Base-by-base conservation (phyloP, 2,888 invertebrate species). In the Protophormia terraenovae region DNA sequence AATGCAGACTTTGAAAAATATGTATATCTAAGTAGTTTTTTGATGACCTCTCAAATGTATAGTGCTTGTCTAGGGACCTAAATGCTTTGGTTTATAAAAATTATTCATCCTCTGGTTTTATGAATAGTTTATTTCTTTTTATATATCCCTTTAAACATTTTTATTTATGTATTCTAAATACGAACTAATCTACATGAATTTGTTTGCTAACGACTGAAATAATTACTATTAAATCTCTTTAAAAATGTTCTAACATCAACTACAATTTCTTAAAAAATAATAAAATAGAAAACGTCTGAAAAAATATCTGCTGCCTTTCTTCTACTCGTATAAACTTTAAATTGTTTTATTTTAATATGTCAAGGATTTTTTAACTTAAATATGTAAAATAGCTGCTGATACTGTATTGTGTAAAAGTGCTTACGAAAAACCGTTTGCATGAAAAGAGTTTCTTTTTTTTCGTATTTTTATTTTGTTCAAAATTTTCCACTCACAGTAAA, bases 341-440 rank as follows among this genome's bases (percentile, higher is more conserved):
- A 67, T 38, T 38, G n/a, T 72, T 58, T 41, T 32, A 27, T 78
- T 71, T 69, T 67, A 55, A 79, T 24, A 58, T 79, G 75, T 75
- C 83, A 84, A 79, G 79, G 83, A 71, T 64, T 75, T 79, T n/a
- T 45, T 64, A 41, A 66, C 3, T 55, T 64, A 73, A 77, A 83
- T 58, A 62, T 69, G 53, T 38, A 75, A 75, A 83, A 50, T 69
- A 35, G 14, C 69, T 64, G 62, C 35, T 55, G 32, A 41, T 38
- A 47, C 8, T 60, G 6, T 67, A 27, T 0, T 72, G 41, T 41
- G 24, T 14, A 58, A 58, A 78, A 75, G 27, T 62, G 60, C 50
- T 71, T 53, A 24, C 24, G 32, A 60, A 50, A 47, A 29, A 50
- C 3, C 22, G 27, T 62, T 71, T 45, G 71, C 38, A 67, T 50